phyloP scores from a whole-genome alignment of 2,797 vertebrate species.

The Leuciscus waleckii region DNA sequence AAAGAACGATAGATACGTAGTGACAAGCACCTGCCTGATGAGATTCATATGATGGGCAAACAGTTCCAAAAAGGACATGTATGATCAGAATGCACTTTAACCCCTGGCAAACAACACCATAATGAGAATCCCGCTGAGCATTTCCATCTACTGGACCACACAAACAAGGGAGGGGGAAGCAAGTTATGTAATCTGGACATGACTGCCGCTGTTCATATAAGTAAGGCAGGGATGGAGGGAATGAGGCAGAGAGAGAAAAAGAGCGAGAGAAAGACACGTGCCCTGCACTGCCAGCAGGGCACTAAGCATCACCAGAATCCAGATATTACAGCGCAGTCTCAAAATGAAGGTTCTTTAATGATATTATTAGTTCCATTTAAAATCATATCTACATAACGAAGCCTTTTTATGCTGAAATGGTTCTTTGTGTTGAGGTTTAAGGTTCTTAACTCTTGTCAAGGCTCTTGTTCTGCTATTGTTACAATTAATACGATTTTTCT shows the following conservation, averaged over 20 bases:
- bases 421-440: not conserved
- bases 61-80: not conserved
- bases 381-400: constrained; percentile 4
- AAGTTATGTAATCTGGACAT: constrained; percentile 56
- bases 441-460: not conserved
- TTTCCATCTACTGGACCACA: constrained; percentile 13
- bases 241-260: constrained; percentile 59
- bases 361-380: not conserved
- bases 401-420: not conserved
- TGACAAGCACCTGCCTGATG: constrained; percentile 28
- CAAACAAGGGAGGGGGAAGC: constrained; percentile 22
- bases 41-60: constrained; percentile 12
- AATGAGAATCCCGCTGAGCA: constrained; percentile 13
- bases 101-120: constrained; percentile 15
- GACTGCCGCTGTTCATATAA: constrained; percentile 49
- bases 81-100: constrained; percentile 18
- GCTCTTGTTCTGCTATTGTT: constrained; percentile 7
- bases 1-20: not conserved
- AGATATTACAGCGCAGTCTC: constrained; percentile 28
- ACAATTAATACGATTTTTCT: not conserved
- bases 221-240: constrained; percentile 43
- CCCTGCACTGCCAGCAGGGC: constrained; percentile 48
- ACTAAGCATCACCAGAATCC: constrained; percentile 44
- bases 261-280: constrained; percentile 46
- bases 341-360: not conserved